Evolutionary conservation across 2,888 invertebrate genomes (phyloP).

Genomic region (Orchesella flavescens): DNA sequence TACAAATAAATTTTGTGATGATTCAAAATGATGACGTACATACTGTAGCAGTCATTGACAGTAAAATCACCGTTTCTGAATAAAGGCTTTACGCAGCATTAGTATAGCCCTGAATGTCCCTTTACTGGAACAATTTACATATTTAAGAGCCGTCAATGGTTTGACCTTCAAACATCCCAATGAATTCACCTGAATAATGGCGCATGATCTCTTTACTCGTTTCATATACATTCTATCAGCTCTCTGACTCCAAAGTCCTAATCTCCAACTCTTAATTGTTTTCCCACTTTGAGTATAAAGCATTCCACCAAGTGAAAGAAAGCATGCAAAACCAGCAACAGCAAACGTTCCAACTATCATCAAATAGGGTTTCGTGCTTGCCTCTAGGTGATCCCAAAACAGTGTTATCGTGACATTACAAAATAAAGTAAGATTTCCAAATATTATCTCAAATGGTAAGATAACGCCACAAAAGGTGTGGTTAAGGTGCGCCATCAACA

Average conservation of each 20-base stretch:
- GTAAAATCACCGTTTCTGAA: too few relatives aligned
- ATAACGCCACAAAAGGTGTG: not conserved
- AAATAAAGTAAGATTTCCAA: slow-evolving; percentile 34
- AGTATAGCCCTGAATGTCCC: slow-evolving; percentile 39
- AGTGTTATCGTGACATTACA: slow-evolving; percentile 31
- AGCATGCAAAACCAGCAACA: slow-evolving; percentile 8
- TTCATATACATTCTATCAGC: slow-evolving; percentile 25
- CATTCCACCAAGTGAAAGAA: slow-evolving; percentile 13
- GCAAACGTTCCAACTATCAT: slow-evolving; percentile 1
- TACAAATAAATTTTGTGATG: too few relatives aligned
- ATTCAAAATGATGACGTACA: too few relatives aligned
- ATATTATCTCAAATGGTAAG: slow-evolving; percentile 35
- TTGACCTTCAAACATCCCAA: slow-evolving; percentile 3
- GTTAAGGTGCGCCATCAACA: slow-evolving; percentile 1
- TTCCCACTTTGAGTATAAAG: not conserved
- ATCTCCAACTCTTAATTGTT: slow-evolving; percentile 25
- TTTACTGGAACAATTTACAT: slow-evolving; percentile 35
- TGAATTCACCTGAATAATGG: not conserved
- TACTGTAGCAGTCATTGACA: too few relatives aligned
- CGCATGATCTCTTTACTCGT: slow-evolving; percentile 37
- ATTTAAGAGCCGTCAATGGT: slow-evolving; percentile 14
- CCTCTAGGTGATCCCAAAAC: slow-evolving; percentile 12
- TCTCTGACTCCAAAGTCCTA: not conserved
- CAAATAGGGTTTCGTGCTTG: slow-evolving; percentile 15
- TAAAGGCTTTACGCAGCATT: slow-evolving; percentile 34